Percentiles rank a stretch among this genome's conserved stretches.
Evolutionary conservation across 2,888 invertebrate genomes (phyloP).

Genomic region (Aspidiotus destructor): DNA sequence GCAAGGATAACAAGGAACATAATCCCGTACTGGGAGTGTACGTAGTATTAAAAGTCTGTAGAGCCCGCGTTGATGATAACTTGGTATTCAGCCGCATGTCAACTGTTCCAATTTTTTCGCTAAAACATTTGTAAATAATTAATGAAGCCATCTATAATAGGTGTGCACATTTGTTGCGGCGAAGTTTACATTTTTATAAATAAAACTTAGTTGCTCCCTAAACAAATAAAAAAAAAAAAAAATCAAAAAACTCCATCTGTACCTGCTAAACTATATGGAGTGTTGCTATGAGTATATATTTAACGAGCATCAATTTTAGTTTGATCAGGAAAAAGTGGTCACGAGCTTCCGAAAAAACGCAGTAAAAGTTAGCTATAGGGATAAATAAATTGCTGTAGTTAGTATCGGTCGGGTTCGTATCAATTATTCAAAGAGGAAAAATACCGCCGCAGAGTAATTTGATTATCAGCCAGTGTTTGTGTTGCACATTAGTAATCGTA

Average conservation of each 20-base stretch:
- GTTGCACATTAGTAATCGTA: neutral
- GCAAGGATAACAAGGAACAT: too few relatives aligned
- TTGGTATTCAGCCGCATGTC: neutral
- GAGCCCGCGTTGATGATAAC: neutral
- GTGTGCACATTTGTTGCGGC: slow-evolving; percentile 4
- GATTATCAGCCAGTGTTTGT: neutral
- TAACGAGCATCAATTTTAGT: neutral
- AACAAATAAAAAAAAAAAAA: too few relatives aligned
- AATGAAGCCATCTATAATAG: neutral
- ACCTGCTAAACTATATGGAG: neutral
- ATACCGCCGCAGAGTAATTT: neutral
- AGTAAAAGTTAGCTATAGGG: slow-evolving; percentile 15
- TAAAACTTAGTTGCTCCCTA: neutral
- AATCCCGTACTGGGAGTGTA: too few relatives aligned
- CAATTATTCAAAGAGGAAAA: slow-evolving; percentile 27
- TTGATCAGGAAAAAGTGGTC: neutral
- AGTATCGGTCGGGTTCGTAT: slow-evolving; percentile 18
- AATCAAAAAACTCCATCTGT: too few relatives aligned
- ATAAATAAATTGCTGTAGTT: slow-evolving; percentile 1
- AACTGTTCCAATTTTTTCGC: neutral
- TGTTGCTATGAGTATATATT: neutral
- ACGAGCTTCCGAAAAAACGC: slow-evolving; percentile 14
- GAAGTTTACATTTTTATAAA: neutral
- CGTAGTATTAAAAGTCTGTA: too few relatives aligned
- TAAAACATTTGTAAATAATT: neutral